Evolutionary conservation across 1,140 invertebrate genomes (phyloP), one percentile per base, ranked within the genome.

Genomic region (Drosophila hydei): DNA sequence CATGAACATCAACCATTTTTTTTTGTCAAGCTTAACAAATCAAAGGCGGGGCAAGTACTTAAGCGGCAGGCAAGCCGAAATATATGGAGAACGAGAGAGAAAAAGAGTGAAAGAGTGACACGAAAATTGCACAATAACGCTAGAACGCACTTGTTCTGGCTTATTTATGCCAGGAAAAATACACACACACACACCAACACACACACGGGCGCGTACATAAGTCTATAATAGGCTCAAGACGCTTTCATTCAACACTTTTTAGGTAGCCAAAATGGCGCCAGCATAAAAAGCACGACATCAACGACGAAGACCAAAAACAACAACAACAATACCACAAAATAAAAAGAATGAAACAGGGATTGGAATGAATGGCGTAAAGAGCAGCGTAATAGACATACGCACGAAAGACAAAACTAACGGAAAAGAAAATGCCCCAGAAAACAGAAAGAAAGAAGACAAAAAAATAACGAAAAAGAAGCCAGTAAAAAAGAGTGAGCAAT

Each of bases 221-320:
- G 70, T 63, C 50, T 67, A 76, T 87, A 77, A 87, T 89, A 88
- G 83, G 78, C 83, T 83, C 83, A 83, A 87, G 83, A 87, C 78
- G 75, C 79, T 88, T 87, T 62, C 75, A 87, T 87, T 87, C 83
- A 87, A 79, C 83, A 87, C 83, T 88, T 85, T 87, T 80, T 83
- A 78, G 72, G 69, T 77, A 78, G 84, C 78, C 68, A 72, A 88
- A 87, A 83, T 83, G 83, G 78, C 84, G 75, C 78, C 83, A 79
- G 68, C 72, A 84, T 76, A 63, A 79, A 71, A 84, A 67, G 75
- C 71, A 60, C 50, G 45, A 67, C 54, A 58, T 48, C 42, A 62
- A 58, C 36, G 38, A 59, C 30, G 25, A 33, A 23, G 33, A 18
- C 42, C 23, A 56, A 43, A 11, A 6, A 45, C 18, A 33, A 33